Evolutionary conservation across 2,888 invertebrate species (phyloP), one percentile per base, ranked within the genome.

Genomic region (Diarsia rubi): DNA sequence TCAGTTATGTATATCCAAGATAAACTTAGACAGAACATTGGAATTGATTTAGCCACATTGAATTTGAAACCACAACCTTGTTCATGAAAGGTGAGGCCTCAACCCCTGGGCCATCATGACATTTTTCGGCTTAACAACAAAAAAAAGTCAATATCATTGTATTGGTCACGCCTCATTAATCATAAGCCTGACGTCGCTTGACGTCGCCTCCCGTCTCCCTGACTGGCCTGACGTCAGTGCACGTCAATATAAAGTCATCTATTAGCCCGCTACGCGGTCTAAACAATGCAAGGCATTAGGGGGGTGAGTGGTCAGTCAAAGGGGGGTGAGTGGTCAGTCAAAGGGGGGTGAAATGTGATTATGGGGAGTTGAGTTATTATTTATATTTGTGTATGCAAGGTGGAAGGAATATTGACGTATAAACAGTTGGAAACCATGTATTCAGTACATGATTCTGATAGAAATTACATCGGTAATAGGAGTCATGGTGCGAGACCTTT

Each of bases 271-370:
- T 49, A 64, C 63, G 12, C 19, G 47, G 57, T 57, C 81, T 70
- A 82, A 82, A 82, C 84, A 82, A 82, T 82, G 69, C 63, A 60
- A 76, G 81, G 60, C 64, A 63, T 83, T 82, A 59, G 27, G 69
- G 60, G 64, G 67, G 83, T 47, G 42, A 66, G 44, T 44, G 84
- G 84, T 80, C 81, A 70, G 67, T 45, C n/a, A 0, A 5, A 54
- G 4, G 57, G n/a, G n/a, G n/a, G 83, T 47, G 42, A 66, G 44
- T 44, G 84, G 84, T 80, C 81, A 70, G 67, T 45, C n/a, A 0
- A 5, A 54, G 4, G 57, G n/a, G 69, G 27, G n/a, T 8, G n/a
- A 21, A 1, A 19, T 44, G 62, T 31, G 66, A 27, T 31, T 27
- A 24, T 45, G 21, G 54, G 44, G 73, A 65, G 57, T 77, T 52